Evolutionary conservation across 2,888 invertebrate species (phyloP), one percentile per base, ranked within the genome.

Genomic region (Tortricodes alternella): DNA sequence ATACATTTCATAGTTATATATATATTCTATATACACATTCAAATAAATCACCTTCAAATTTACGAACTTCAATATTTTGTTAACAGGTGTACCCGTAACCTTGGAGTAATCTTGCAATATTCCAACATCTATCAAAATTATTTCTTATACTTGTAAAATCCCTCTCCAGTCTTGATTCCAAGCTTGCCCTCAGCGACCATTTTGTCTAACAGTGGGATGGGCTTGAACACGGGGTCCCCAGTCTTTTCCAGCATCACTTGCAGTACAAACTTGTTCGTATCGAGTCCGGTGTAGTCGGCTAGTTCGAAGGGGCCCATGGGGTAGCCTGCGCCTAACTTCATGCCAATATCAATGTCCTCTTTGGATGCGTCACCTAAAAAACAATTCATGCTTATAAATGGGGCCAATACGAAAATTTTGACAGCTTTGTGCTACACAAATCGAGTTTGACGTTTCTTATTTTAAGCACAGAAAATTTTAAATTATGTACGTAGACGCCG

Each of bases 261-360:
- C n/a, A 96, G 73, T 58, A 95, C 96, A 65, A 93, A 94, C 71
- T 94, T 92, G 61, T 93, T 93, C 0, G 96, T 96, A 76, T 98
- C 98, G 1, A 96, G 89, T 0, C 97, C 97, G 0, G 96, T 95
- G 82, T 95, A 97, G 85, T 98, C 97, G 0, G 94, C 90, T 32
- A 98, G 81, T 79, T 97, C 97, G 67, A 98, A 93, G 0, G 97
- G 97, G 0, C 97, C 97, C 97, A 97, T 97, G 0, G 97, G 97
- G 83, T 96, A 94, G 0, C 96, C 95, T 2, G 96, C 96, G n/a
- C 97, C 97, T 11, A 97, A 84, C 81, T 97, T 97, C 97, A 97
- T 97, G 1, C 96, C 97, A 6, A 92, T 94, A 73, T 98, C 98
- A 56, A 98, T 95, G 78, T 98, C 97, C 67, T 92, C 89, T 6